These are phyloP conservation scores for Mirza zaza DNA, from an alignment of 2,113 vertebrate genomes.

Conservation along the genomic window DNA sequence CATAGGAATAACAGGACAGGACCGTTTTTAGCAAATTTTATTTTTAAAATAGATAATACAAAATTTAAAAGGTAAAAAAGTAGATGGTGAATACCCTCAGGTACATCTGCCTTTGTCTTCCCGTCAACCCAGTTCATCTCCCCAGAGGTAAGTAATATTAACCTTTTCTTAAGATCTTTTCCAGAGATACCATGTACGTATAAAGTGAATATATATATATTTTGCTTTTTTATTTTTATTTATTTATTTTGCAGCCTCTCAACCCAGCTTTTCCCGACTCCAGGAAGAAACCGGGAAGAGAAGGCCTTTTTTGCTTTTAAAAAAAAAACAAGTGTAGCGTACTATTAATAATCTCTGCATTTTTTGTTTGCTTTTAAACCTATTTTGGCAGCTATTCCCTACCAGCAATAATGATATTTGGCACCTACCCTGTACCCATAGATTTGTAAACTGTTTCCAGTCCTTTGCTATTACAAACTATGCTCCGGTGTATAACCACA, in stretches of 20 bases:
- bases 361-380: not conserved
- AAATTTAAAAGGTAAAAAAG: not conserved
- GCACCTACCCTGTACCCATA: not conserved
- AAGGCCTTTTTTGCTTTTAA: not conserved
- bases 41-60: slow-evolving; percentile 26
- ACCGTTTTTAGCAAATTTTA: slow-evolving; percentile 19
- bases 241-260: too few relatives aligned
- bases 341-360: not conserved
- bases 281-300: too few relatives aligned
- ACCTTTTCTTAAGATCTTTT: not conserved
- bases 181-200: not conserved
- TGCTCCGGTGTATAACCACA: not conserved
- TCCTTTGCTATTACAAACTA: not conserved
- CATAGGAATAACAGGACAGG: not conserved
- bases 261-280: too few relatives aligned
- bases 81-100: not conserved
- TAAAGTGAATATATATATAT: not conserved
- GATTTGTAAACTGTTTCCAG: not conserved
- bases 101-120: not conserved
- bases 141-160: not conserved
- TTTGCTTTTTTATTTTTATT: not conserved
- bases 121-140: not conserved
- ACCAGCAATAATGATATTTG: not conserved
- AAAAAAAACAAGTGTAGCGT: not conserved
- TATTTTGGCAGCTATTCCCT: not conserved